Base-by-base conservation (phyloP, 2,797 vertebrate genomes). In the Myotis daubentonii region DNA sequence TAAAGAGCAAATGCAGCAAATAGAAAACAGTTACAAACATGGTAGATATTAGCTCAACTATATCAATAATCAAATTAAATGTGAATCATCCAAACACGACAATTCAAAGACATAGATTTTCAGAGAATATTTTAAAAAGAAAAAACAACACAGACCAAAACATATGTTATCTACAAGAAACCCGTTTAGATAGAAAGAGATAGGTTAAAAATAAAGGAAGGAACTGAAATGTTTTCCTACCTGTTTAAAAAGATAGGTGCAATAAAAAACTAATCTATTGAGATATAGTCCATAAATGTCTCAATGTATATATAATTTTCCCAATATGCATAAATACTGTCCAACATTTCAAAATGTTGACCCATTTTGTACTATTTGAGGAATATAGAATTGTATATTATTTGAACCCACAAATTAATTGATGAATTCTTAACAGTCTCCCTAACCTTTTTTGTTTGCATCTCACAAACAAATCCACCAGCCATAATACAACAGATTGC, bases 161-260 rank as follows among this genome's bases (percentile, higher is more conserved):
- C 44, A 53, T 55, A 53, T 55, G n/a, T 28, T 17, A 19, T 78
- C 47, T 66, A 49, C 4, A 49, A 91, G 16, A 94, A 8, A 87
- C 30, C 12, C 28, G 17, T 60, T 86, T 84, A 90, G 90, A 95
- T 47, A 68, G 15, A 68, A 91, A 80, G n/a, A 79, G 7, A 65
- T 20, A 57, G 28, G 36, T 91, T 89, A 92, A 89, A 95, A 93
- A 28, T 17, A 82, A 81, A 89, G 71, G 23, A 38, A 75, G 15
- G 55, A 78, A 90, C 28, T 28, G 47, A 79, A 25, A 53, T 60
- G 25, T 30, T 66, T 49, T 60, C 60, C 44, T 65, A 87, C 11
- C n/a, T 70, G 87, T 91, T 51, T 10, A 72, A 89, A 84, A 89
- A 83, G 55, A 62, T n/a, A 87, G 85, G 53, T 25, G 1, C 25